Evolutionary conservation across 2,888 invertebrate genomes (phyloP).

Genomic region (Nomada ruficornis): DNA sequence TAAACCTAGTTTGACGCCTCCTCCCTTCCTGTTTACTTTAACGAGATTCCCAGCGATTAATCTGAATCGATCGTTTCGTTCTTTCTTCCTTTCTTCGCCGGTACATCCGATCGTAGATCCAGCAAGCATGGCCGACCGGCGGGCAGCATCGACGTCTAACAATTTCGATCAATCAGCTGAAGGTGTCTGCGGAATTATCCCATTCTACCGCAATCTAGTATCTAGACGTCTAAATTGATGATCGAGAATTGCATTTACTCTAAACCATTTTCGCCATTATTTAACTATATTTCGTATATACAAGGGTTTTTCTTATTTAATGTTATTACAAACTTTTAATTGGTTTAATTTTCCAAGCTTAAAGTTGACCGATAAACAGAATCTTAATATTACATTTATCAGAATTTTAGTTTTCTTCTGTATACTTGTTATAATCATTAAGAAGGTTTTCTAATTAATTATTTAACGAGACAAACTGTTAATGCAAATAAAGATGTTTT

Average conservation of each 20-base stretch:
- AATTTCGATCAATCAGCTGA: slow-evolving; percentile 60
- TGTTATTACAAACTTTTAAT: neutral
- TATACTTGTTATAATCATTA: too few species aligned
- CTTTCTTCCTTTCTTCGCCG: slow-evolving; percentile 14
- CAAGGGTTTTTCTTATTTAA: too few species aligned
- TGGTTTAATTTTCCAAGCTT: too few species aligned
- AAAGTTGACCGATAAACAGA: too few species aligned
- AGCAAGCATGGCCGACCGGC: slow-evolving; percentile 35
- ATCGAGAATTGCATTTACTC: slow-evolving; percentile 27
- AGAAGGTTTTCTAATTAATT: too few species aligned
- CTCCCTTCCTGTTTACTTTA: slow-evolving; percentile 51
- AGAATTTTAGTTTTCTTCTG: too few species aligned
- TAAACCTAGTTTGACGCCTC: slow-evolving; percentile 39
- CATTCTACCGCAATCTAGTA: slow-evolving; percentile 2
- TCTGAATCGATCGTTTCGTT: slow-evolving; percentile 43
- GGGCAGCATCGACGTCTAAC: slow-evolving; percentile 20
- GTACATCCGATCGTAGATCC: slow-evolving; percentile 20
- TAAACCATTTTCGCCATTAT: neutral
- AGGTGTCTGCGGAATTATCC: slow-evolving; percentile 48
- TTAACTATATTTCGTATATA: too few species aligned
- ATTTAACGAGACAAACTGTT: too few species aligned
- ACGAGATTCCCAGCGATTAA: slow-evolving; percentile 57
- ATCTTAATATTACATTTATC: too few species aligned
- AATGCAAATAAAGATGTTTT: too few species aligned
- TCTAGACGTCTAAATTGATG: slow-evolving; percentile 42